Evolutionary conservation across 1,140 invertebrate genomes (phyloP).

Genomic region (Apis laboriosa): DNA sequence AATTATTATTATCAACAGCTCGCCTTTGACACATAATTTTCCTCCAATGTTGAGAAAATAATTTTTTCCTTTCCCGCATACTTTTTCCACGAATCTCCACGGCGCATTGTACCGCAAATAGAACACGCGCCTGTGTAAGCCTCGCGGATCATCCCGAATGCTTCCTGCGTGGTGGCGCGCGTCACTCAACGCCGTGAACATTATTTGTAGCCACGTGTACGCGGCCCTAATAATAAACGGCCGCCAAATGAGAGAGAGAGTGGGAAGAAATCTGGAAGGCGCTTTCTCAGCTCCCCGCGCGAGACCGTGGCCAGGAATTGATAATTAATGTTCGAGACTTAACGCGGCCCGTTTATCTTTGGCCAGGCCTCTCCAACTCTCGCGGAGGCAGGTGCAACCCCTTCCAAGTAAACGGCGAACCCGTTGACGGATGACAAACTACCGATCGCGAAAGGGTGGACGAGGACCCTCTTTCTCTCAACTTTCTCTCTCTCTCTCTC

Average conservation of each 20-base stretch:
- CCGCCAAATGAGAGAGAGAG: slow-evolving; percentile 9
- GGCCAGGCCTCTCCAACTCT: slow-evolving; percentile 48
- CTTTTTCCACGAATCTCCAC: neutral
- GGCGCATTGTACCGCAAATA: slow-evolving; percentile 52
- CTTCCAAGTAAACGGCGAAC: slow-evolving; percentile 41
- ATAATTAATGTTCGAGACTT: slow-evolving; percentile 65
- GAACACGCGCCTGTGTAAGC: slow-evolving; percentile 33
- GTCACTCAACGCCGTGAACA: slow-evolving; percentile 56
- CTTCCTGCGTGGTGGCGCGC: slow-evolving; percentile 42
- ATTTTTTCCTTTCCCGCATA: too few relatives aligned
- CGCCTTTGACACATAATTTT: too few relatives aligned
- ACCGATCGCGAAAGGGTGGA: slow-evolving; percentile 74
- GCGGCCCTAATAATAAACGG: slow-evolving; percentile 62
- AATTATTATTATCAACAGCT: neutral
- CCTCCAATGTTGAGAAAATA: too few relatives aligned
- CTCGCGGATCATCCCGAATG: slow-evolving; percentile 62
- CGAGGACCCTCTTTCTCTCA: neutral
- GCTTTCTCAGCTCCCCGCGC: slow-evolving; percentile 16
- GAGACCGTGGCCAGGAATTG: slow-evolving; percentile 37
- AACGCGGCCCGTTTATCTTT: slow-evolving; percentile 66
- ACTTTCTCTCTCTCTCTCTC: too few relatives aligned
- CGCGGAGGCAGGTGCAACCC: slow-evolving; percentile 69
- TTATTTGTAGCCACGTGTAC: slow-evolving; percentile 59
- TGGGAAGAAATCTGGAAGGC: slow-evolving; percentile 42
- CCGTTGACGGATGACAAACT: slow-evolving; percentile 71